Percentiles rank a stretch among this genome's conserved stretches.
Evolutionary conservation across 2,888 invertebrate species (phyloP).

Genomic region (Bhutanitis thaidina): DNA sequence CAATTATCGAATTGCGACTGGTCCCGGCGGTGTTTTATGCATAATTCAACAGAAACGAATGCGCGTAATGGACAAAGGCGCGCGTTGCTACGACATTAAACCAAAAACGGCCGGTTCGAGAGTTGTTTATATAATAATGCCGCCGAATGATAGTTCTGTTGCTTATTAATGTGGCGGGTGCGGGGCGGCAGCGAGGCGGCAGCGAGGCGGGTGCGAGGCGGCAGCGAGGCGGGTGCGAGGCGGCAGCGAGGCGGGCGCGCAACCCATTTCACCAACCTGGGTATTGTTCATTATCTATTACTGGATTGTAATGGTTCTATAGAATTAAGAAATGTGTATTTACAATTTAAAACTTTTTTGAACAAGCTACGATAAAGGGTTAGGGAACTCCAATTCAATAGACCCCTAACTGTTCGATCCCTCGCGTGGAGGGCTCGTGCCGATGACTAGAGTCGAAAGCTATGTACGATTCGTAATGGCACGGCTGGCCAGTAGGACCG

Average conservation of each 20-base stretch:
- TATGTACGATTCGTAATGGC: no score
- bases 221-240: not conserved
- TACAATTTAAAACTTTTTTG: no score
- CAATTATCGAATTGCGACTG: not conserved
- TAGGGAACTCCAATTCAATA: no score
- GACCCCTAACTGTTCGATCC: no score
- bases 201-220: not conserved
- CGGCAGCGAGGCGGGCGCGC: not conserved
- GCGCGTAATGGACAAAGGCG: not conserved
- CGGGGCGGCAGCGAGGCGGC: not conserved
- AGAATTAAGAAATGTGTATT: no score
- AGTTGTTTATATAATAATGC: slow-evolving; percentile 1
- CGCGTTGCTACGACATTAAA: not conserved
- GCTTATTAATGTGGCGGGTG: not conserved
- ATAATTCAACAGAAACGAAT: not conserved
- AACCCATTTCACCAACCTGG: no score
- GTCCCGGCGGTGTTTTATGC: not conserved
- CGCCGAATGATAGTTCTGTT: not conserved
- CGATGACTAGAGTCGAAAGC: no score
- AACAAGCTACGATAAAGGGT: no score
- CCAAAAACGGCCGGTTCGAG: not conserved
- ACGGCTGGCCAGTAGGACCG: no score
- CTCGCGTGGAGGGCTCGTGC: no score
- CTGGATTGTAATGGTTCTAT: no score
- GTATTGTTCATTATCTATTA: no score